phyloP scores from a whole-genome alignment of 2,888 invertebrate species.

The Ischnus inquisitorius region DNA sequence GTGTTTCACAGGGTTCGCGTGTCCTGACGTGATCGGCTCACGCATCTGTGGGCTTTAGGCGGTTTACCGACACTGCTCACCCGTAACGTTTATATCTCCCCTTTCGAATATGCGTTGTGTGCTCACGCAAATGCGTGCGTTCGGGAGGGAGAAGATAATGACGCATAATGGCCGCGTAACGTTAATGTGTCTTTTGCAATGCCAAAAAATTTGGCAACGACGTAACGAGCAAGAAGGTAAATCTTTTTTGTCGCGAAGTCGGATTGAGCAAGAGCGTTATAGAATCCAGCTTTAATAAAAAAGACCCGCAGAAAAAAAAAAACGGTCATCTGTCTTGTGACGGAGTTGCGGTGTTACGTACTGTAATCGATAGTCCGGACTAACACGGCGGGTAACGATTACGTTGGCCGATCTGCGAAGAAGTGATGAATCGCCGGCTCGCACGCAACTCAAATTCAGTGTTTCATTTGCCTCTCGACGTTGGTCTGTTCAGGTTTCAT shows the following conservation, averaged over 20 bases:
- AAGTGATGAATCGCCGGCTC: slow-evolving; percentile 9
- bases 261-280: background rate
- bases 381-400: slow-evolving; percentile 12
- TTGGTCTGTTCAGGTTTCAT: background rate
- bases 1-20: slow-evolving; percentile 71
- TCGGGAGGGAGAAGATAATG: slow-evolving; percentile 21
- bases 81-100: slow-evolving; percentile 22
- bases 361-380: background rate
- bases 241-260: background rate
- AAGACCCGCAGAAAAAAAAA: background rate
- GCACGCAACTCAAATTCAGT: slow-evolving; percentile 27
- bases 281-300: background rate
- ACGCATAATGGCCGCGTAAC: slow-evolving; percentile 10
- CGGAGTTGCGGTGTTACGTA: background rate
- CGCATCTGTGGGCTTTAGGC: slow-evolving; percentile 30
- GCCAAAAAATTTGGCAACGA: background rate
- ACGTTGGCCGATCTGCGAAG: background rate
- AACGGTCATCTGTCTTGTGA: slow-evolving; percentile 23
- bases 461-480: slow-evolving; percentile 31
- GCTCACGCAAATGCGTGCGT: slow-evolving; percentile 21
- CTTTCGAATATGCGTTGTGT: background rate
- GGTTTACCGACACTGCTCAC: slow-evolving; percentile 41
- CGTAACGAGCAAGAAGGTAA: background rate
- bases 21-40: slow-evolving; percentile 49
- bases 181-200: background rate